A percentile compares a stretch with the other conserved stretches of the same genome.
Evolutionary conservation across 1,140 invertebrate species (phyloP).

Genomic region (Archivesica marissinica): DNA sequence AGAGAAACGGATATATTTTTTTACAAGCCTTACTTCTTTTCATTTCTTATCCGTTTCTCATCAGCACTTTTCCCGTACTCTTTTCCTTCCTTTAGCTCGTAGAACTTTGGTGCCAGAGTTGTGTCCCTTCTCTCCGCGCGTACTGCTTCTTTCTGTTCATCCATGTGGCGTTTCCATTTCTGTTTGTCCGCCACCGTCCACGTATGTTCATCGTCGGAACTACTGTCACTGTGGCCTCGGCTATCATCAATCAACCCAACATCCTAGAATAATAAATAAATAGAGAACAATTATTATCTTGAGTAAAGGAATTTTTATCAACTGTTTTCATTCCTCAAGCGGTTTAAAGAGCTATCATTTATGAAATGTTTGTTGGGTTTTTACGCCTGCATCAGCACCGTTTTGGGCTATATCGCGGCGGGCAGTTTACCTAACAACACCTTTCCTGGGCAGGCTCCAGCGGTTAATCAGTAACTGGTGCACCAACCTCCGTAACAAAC

Average conservation of each 20-base stretch:
- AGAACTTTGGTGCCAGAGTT: slow-evolving; percentile 87
- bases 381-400: no score
- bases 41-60: slow-evolving; percentile 85
- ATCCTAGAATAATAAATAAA: slow-evolving; percentile 38
- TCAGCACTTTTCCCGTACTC: slow-evolving; percentile 85
- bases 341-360: no score
- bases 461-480: no score
- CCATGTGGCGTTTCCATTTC: slow-evolving; percentile 86
- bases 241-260: slow-evolving; percentile 73
- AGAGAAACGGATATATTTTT: no score
- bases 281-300: no score
- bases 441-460: no score
- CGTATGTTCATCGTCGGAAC: slow-evolving; percentile 90
- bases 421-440: no score
- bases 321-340: no score
- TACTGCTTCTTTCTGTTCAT: slow-evolving; percentile 68
- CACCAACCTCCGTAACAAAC: no score
- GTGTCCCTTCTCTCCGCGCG: slow-evolving; percentile 55
- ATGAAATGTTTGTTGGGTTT: no score
- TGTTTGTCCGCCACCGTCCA: slow-evolving; percentile 92
- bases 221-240: slow-evolving; percentile 81
- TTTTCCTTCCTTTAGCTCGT: slow-evolving; percentile 88
- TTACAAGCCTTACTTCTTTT: slow-evolving; percentile 71
- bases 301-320: no score
- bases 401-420: no score